Evolutionary conservation across 2,888 invertebrate genomes (phyloP), one percentile per base, ranked within the genome.

Genomic region (Rhorus exstirpatorius): DNA sequence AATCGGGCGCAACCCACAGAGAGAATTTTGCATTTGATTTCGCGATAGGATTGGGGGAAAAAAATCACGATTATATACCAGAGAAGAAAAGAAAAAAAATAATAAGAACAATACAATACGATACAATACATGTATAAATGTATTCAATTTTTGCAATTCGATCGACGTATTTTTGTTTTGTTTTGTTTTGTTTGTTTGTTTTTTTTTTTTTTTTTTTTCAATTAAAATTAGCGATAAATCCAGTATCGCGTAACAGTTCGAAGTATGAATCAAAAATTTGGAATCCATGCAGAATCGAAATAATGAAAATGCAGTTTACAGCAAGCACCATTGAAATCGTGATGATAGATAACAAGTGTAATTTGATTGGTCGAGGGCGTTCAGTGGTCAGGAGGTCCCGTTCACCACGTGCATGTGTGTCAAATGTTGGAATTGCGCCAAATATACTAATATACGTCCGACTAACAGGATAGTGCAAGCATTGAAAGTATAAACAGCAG

Each of bases 341-440:
- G 60, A 35, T 65, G 61, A 78, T 72, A 65, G 72, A 68, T 77
- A 44, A 51, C 76, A 65, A 51, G 63, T 67, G 67, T 79, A 84
- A 84, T 84, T 79, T 53, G 26, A 61, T 44, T 63, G 81, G 68
- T 61, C 38, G 31, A 60, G 65, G 53, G 55, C 53, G 61, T 41
- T 19, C 72, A 70, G 77, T 53, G 79, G 79, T 84, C 79, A 26
- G 17, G 12, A 76, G 41, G 79, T 79, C 76, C 51, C 26, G 65
- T 55, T 49, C 58, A 74, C 79, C 71, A 53, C 81, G 72, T 68
- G 51, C 81, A 76, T 68, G 51, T 74, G 67, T 70, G 70, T 77
- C 77, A n/a, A n/a, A 77, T 60, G 71, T 81, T 84, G 84, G 81
- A 68, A 26, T 31, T 24, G 55, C 53, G 81, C 84, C 84, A 84